Evolutionary conservation across 2,113 vertebrate genomes (phyloP), one percentile per base, ranked within the genome.

Genomic region (Merops nubicus): DNA sequence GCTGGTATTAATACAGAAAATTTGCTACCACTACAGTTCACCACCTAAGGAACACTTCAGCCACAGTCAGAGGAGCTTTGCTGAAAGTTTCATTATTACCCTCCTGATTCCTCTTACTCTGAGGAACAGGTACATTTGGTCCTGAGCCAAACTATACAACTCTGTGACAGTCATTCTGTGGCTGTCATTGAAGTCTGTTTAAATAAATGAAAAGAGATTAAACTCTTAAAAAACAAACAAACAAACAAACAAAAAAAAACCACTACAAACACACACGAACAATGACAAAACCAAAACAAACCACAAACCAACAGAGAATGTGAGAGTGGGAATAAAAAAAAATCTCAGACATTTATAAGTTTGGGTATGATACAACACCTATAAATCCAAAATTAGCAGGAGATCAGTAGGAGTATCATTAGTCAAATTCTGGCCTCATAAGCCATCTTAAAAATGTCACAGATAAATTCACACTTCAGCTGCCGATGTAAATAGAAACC

Each of bases 371-470:
- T 85, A 93, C 67, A 91, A 73, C 42, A 89, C 85, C 85, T 94
- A 73, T 95, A 96, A 96, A 93, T 88, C 85, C 88, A 96, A 97
- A 97, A 95, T 93, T 97, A 97, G 89, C 85, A 94, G 63, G 74
- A 68, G 33, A 96, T 95, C 92, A 93, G 67, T 89, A 91, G 8
- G 64, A 95, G 77, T 89, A 96, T 94, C 95, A 93, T 92, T 94
- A 93, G 80, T 94, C 85, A 97, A 95, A 96, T 89, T 91, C 94
- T 97, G 96, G 95, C 88, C 68, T 91, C 94, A 34, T 7, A 5
- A 95, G 91, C 94, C 80, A 86, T 96, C 95, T 97, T 94, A 96
- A 97, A 97, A 97, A 96, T 95, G 95, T 97, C 97, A 96, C 85
- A 94, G 92, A 97, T 89, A 94, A 93, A 97, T 96, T 97, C 95